A percentile compares a stretch with the other conserved stretches of the same genome.
Conservation (phyloP, 1,140 invertebrate genomes). For the Melanaphis sacchari region DNA sequence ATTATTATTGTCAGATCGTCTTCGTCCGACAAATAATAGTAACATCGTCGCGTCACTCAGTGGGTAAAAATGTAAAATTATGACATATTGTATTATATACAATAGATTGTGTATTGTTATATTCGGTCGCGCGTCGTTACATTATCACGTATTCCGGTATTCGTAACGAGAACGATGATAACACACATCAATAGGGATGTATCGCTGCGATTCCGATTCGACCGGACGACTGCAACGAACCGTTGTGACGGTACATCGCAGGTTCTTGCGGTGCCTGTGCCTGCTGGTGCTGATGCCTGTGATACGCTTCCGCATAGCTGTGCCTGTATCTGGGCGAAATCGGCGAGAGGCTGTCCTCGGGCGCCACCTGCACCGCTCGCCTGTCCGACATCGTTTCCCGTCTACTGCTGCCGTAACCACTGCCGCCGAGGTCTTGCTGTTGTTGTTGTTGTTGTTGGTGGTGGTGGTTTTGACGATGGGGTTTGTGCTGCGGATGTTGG, state of each 20-base stretch:
- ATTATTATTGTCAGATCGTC: background rate
- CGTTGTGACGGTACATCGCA: slow-evolving; percentile 60
- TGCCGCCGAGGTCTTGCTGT: background rate
- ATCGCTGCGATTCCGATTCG: slow-evolving; percentile 67
- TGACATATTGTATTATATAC: no score
- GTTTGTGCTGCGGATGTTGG: background rate
- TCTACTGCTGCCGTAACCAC: background rate
- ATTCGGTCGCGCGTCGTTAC: background rate
- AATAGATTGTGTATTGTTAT: background rate
- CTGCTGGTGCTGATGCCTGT: slow-evolving; percentile 39
- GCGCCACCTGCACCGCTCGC: background rate
- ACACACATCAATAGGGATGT: slow-evolving; percentile 65
- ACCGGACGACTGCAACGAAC: slow-evolving; percentile 60
- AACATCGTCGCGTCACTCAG: background rate
- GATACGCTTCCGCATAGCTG: slow-evolving; percentile 67
- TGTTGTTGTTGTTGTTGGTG: background rate
- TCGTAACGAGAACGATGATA: background rate
- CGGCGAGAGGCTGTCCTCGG: background rate
- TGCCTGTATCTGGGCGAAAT: slow-evolving; percentile 65
- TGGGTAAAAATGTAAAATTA: background rate
- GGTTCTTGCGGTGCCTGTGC: slow-evolving; percentile 59
- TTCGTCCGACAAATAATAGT: background rate
- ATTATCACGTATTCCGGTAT: background rate
- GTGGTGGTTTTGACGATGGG: slow-evolving; percentile 13
- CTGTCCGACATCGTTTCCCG: slow-evolving; percentile 5